These are phyloP conservation scores for Volucella inflata DNA, from an alignment of 2,888 invertebrate species.

Conservation along the genomic window DNA sequence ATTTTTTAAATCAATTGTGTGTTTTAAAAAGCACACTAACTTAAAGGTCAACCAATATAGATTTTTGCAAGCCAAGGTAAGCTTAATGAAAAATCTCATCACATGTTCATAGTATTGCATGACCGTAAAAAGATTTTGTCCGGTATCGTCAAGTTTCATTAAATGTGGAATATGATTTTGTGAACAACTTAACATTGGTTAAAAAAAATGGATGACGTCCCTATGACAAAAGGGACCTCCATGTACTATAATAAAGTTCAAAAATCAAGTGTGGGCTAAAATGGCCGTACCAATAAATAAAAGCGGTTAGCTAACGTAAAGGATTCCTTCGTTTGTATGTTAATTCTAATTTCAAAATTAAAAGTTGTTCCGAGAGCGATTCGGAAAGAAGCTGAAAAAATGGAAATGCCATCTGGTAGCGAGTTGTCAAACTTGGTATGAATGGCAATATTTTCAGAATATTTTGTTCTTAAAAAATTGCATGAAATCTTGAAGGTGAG, in stretches of 20 bases:
- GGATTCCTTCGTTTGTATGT: background rate
- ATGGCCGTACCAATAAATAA: background rate
- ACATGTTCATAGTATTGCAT: too few relatives aligned
- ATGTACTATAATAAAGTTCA: background rate
- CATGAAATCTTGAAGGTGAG: conserved; percentile 11
- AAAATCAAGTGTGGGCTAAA: background rate
- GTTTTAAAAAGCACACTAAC: too few relatives aligned
- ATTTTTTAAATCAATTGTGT: too few relatives aligned
- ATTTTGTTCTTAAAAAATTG: conserved; percentile 1
- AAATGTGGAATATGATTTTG: too few relatives aligned
- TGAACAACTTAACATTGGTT: too few relatives aligned
- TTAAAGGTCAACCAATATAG: too few relatives aligned
- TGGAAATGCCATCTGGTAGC: background rate
- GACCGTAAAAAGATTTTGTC: too few relatives aligned
- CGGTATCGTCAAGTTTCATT: too few relatives aligned
- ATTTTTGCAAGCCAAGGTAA: too few relatives aligned
- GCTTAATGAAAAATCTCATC: too few relatives aligned
- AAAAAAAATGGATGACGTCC: too few relatives aligned
- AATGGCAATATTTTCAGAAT: conserved; percentile 11
- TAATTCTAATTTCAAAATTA: conserved; percentile 3
- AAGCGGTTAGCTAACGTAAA: background rate
- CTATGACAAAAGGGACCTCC: too few relatives aligned
- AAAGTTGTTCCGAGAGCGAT: conserved; percentile 15
- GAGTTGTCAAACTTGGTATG: background rate
- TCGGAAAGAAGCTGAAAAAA: conserved; percentile 2